Percentiles rank a stretch among this genome's conserved stretches.
These are phyloP conservation scores for Exephanes ischioxanthus DNA, from an alignment of 2,888 invertebrate species.

Conservation along the genomic window DNA sequence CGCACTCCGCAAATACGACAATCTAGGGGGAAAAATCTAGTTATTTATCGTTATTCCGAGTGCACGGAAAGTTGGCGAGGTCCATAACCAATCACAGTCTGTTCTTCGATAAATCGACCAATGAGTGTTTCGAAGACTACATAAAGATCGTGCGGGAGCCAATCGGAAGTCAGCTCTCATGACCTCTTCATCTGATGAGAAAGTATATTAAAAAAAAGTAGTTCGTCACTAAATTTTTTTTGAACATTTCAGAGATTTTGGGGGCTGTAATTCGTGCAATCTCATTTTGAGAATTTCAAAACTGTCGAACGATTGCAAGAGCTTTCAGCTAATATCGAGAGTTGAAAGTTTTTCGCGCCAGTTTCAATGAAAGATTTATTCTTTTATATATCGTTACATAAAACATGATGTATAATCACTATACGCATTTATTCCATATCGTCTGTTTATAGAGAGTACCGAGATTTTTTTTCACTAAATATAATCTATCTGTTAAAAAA, in stretches of 20 bases:
- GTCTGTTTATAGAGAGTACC: constrained; percentile 49
- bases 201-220: neutral
- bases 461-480: constrained; percentile 49
- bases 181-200: too few relatives aligned
- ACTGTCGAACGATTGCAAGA: neutral
- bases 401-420: constrained; percentile 44
- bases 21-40: neutral
- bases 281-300: neutral
- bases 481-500: constrained; percentile 44
- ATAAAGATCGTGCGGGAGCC: neutral
- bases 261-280: neutral
- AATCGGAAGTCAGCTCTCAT: neutral
- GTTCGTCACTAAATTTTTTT: neutral
- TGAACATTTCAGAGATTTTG: neutral
- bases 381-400: constrained; percentile 56
- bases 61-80: neutral
- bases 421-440: constrained; percentile 47
- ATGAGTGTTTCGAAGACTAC: neutral
- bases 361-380: constrained; percentile 53
- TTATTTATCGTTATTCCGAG: neutral
- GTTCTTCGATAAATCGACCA: neutral
- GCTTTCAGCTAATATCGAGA: neutral
- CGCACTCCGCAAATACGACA: too few relatives aligned
- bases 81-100: neutral
- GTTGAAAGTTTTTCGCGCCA: neutral